These are phyloP conservation scores for Athrips mouffetella DNA, from an alignment of 2,888 invertebrate genomes.

Conservation along the genomic window DNA sequence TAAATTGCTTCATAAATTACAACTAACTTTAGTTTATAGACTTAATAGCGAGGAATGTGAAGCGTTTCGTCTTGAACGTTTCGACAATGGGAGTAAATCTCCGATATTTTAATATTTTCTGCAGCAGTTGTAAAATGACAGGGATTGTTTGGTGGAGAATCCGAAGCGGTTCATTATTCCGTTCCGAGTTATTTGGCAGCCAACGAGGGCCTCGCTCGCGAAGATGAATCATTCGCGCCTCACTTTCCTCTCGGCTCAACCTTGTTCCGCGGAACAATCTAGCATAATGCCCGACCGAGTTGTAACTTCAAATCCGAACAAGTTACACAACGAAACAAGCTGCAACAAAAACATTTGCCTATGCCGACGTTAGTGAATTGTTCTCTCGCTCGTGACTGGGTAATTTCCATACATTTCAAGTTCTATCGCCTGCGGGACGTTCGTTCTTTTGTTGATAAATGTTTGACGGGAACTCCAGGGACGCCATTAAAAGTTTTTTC, in stretches of 20 bases:
- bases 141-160: slow-evolving; percentile 57
- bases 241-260: slow-evolving; percentile 30
- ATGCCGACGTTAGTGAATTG: slow-evolving; percentile 76
- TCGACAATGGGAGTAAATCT: slow-evolving; percentile 34
- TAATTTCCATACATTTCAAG: slow-evolving; percentile 79
- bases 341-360: slow-evolving; percentile 77
- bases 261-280: slow-evolving; percentile 24
- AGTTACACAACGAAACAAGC: slow-evolving; percentile 66
- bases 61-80: slow-evolving; percentile 25
- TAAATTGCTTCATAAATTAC: background rate
- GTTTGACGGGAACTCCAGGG: slow-evolving; percentile 78
- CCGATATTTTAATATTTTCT: slow-evolving; percentile 48
- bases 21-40: background rate
- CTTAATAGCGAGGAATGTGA: background rate
- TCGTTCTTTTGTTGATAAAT: slow-evolving; percentile 79
- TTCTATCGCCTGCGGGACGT: slow-evolving; percentile 78
- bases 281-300: slow-evolving; percentile 37
- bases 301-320: slow-evolving; percentile 60
- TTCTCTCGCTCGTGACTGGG: slow-evolving; percentile 77
- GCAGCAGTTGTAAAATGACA: slow-evolving; percentile 49
- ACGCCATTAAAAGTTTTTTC: slow-evolving; percentile 79
- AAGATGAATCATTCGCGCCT: slow-evolving; percentile 49
- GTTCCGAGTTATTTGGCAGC: slow-evolving; percentile 64
- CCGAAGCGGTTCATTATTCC: slow-evolving; percentile 60
- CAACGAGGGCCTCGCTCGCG: slow-evolving; percentile 47